Percentiles rank a stretch among this genome's conserved stretches.
phyloP scores from a whole-genome alignment of 2,113 vertebrate genomes.

The Cyanocitta stelleri region DNA sequence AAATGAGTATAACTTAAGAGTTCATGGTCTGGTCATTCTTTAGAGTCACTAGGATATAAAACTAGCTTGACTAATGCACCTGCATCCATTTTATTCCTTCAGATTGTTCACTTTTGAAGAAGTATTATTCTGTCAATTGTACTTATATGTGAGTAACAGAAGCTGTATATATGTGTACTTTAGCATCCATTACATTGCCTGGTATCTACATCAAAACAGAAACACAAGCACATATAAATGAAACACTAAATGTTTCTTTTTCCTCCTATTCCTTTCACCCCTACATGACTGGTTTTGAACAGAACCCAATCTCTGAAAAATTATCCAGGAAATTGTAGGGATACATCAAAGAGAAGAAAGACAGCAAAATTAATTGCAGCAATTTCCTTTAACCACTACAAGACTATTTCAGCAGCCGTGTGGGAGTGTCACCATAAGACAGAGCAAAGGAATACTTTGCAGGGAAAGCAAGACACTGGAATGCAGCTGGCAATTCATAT shows the following conservation, averaged over 20 bases:
- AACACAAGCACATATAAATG: background rate
- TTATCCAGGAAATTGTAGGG: conserved; percentile 32
- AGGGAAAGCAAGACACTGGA: conserved; percentile 39
- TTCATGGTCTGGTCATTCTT: conserved; percentile 69
- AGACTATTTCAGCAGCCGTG: conserved; percentile 53
- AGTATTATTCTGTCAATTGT: background rate
- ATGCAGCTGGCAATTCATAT: conserved; percentile 42
- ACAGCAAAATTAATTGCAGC: conserved; percentile 70
- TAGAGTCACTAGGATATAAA: conserved; percentile 66
- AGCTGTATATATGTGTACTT: background rate
- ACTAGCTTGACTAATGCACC: conserved; percentile 63
- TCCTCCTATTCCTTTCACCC: background rate
- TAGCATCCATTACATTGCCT: background rate
- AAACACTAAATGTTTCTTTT: background rate
- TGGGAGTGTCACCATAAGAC: conserved; percentile 60
- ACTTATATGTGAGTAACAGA: background rate
- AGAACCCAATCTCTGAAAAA: conserved; percentile 32
- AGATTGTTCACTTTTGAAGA: conserved; percentile 11
- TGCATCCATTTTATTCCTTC: conserved; percentile 61
- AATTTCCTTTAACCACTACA: conserved; percentile 65
- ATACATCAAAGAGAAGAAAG: conserved; percentile 70
- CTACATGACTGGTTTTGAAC: conserved; percentile 43
- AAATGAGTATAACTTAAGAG: conserved; percentile 57
- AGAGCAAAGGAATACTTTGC: conserved; percentile 53
- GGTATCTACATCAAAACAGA: background rate